A percentile compares a stretch with the other conserved stretches of the same genome.
These are phyloP conservation scores for Caenorhabditis tropicalis DNA, from an alignment of 1,140 invertebrate genomes.

Conservation along the genomic window DNA sequence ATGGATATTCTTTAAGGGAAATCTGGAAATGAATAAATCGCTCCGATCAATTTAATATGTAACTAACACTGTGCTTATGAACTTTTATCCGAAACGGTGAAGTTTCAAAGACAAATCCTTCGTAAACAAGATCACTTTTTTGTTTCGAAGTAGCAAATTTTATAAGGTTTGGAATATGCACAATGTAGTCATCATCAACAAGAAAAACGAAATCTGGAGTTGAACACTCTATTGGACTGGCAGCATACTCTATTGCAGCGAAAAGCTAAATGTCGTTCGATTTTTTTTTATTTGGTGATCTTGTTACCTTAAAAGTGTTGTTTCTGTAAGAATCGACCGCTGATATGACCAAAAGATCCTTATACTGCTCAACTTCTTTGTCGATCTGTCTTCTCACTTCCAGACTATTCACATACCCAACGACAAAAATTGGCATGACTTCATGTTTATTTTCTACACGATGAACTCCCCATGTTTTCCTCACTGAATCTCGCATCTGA, in stretches of 20 bases:
- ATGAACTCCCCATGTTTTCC: conserved; percentile 1
- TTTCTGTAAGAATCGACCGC: conserved; percentile 63
- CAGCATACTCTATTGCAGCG: conserved; percentile 59
- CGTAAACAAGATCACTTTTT: conserved; percentile 58
- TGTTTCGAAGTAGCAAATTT: conserved; percentile 16
- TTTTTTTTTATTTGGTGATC: neutral
- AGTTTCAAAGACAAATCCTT: conserved; percentile 65
- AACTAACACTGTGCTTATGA: conserved; percentile 63
- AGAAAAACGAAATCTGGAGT: conserved; percentile 57
- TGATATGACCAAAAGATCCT: neutral
- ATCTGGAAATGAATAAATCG: conserved; percentile 58
- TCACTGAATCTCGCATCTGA: conserved; percentile 1
- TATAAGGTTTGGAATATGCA: conserved; percentile 62
- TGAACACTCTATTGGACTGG: conserved; percentile 35
- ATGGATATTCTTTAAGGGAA: conserved; percentile 65
- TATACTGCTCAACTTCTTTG: neutral
- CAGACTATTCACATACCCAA: neutral
- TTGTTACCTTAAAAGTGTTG: conserved; percentile 63
- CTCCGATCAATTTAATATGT: neutral
- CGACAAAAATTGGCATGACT: neutral
- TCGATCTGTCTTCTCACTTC: neutral
- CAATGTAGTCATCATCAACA: conserved; percentile 69
- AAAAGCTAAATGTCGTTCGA: conserved; percentile 58
- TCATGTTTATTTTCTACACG: neutral
- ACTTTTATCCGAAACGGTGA: conserved; percentile 64